Conservation (phyloP, 2,797 vertebrate species). For the Cuculus canorus region DNA sequence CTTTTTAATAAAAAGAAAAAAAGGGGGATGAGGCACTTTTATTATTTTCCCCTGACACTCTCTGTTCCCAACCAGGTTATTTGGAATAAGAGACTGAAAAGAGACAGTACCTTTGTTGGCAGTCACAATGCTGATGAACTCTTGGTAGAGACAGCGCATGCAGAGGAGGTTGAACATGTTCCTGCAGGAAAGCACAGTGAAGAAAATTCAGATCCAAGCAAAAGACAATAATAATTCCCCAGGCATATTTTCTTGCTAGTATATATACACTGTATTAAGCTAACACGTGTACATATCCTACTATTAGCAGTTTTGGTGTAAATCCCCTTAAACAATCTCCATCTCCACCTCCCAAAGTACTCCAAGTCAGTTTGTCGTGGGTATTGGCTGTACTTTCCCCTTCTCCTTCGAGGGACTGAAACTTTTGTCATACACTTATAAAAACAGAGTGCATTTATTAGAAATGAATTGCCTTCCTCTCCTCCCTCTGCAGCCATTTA, state of each 20-base stretch:
- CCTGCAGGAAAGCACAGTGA: background rate
- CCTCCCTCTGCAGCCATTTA: background rate
- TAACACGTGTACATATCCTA: background rate
- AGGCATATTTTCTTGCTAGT: background rate
- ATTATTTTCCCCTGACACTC: background rate
- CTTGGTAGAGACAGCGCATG: background rate
- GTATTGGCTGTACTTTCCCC: background rate
- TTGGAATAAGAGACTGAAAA: background rate
- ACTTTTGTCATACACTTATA: background rate
- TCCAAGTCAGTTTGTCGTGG: background rate
- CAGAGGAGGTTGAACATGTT: background rate
- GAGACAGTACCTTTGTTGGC: background rate
- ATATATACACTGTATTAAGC: background rate
- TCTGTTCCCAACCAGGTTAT: background rate
- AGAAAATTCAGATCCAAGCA: background rate
- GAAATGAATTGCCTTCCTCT: background rate
- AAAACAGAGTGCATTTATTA: background rate
- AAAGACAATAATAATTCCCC: background rate
- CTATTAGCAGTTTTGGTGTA: background rate
- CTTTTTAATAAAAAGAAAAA: background rate
- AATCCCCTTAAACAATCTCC: background rate
- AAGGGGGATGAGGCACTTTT: fast-evolving
- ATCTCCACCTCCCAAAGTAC: background rate
- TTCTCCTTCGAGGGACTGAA: background rate
- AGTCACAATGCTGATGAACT: fast-evolving